Conservation (phyloP, 1,140 invertebrate genomes). For the Schlechtendalia chinensis region DNA sequence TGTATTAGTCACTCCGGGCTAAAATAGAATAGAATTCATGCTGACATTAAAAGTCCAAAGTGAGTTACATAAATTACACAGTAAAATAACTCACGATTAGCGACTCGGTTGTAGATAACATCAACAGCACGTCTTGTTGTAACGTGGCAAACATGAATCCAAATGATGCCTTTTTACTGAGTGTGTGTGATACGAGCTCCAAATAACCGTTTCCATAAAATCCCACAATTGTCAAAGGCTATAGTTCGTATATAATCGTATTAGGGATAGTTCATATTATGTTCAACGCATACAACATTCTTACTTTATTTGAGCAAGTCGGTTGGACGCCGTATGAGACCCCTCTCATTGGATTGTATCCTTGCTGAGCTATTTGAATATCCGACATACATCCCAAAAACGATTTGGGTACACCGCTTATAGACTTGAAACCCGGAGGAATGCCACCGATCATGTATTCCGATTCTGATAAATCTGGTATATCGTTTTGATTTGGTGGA, state of each 20-base stretch:
- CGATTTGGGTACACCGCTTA: constrained; percentile 60
- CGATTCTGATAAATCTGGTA: constrained; percentile 66
- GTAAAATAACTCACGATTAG: constrained; percentile 55
- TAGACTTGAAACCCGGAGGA: constrained; percentile 65
- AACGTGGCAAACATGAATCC: constrained; percentile 77
- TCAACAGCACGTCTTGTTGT: constrained; percentile 68
- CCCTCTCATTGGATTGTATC: constrained; percentile 65
- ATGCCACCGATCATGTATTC: constrained; percentile 78
- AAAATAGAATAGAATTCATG: constrained; percentile 3
- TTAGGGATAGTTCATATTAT: too few species aligned
- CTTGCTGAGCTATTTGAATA: constrained; percentile 70
- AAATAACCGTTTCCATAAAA: constrained; percentile 78
- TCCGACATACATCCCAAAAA: constrained; percentile 81
- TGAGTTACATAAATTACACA: neutral
- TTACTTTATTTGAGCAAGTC: constrained; percentile 71
- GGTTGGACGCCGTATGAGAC: constrained; percentile 74
- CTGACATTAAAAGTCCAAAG: neutral
- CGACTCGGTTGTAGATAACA: constrained; percentile 70
- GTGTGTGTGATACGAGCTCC: constrained; percentile 67
- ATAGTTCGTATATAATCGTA: constrained; percentile 53
- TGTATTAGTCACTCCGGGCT: constrained; percentile 47
- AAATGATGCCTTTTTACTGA: constrained; percentile 67
- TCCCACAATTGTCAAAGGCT: constrained; percentile 66
- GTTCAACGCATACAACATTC: constrained; percentile 42
- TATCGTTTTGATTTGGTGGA: constrained; percentile 61